Conservation (phyloP, 2,797 vertebrate species). For the Mallotus villosus region DNA sequence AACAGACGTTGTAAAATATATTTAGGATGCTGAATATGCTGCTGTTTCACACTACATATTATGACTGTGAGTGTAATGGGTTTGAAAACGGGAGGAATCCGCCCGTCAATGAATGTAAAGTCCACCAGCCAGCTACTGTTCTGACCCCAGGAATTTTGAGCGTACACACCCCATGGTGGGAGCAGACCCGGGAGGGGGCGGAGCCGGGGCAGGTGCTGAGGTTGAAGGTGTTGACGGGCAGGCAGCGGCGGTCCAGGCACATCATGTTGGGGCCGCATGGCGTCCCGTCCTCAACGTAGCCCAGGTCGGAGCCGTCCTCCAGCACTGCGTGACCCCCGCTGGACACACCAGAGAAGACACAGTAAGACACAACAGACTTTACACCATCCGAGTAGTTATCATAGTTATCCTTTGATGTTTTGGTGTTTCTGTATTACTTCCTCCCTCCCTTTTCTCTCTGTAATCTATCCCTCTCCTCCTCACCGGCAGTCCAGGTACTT, state of each 20-base stretch:
- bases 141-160: no score
- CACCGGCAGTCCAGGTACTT: slow-evolving; percentile 93
- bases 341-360: slow-evolving; percentile 21
- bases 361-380: slow-evolving; percentile 2
- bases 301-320: slow-evolving; percentile 89
- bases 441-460: no score
- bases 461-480: slow-evolving; percentile 8
- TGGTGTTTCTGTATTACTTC: no score
- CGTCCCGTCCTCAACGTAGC: slow-evolving; percentile 94
- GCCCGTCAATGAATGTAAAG: no score
- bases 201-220: slow-evolving; percentile 91
- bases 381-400: background rate
- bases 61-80: no score
- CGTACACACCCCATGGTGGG: slow-evolving; percentile 86
- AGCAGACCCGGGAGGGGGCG: slow-evolving; percentile 82
- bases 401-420: background rate
- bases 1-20: no score
- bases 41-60: no score
- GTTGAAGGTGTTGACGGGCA: slow-evolving; percentile 88
- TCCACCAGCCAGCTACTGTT: no score
- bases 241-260: slow-evolving; percentile 91
- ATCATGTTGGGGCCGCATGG: slow-evolving; percentile 97
- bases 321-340: slow-evolving; percentile 92
- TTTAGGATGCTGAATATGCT: no score
- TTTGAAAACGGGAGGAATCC: no score